Base-by-base conservation (phyloP, 2,113 vertebrate genomes). In the Zapus hudsonius region DNA sequence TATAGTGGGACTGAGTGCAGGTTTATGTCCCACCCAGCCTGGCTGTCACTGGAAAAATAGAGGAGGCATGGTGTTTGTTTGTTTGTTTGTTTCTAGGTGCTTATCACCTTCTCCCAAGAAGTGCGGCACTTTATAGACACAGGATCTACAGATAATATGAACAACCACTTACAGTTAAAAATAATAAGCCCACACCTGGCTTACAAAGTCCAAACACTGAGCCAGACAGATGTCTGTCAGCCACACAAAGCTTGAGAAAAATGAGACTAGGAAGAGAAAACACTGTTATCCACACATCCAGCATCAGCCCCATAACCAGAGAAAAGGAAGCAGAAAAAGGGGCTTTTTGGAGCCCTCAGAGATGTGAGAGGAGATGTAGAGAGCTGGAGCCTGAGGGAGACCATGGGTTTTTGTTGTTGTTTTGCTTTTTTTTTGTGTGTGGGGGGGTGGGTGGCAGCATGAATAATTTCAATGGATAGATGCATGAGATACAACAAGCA, bases 51-150 rank as follows among this genome's bases (percentile, higher is more conserved):
- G n/a, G 59, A 42, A 78, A 91, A 89, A 31, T 31, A 59, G 87
- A 29, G 29, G 2, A 20, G 3, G 13, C 52, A 4, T 82, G 2
- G 52, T 87, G 10, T 91, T 93, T 78, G 16, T 79, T 92, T 74
- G 23, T 87, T 87, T n/a, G n/a, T n/a, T n/a, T n/a, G n/a, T 95
- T 85, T 55, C 19, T 52, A 72, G 38, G 66, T 59, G 57, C 89
- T 82, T 83, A 87, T 82, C 44, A 70, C 31, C 22, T 90, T 90
- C 7, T 80, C 13, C 47, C 44, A 47, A 89, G 20, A 42, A 75
- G 80, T 47, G 84, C 64, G 74, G n/a, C 87, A 47, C 66, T 83
- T 78, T 83, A 55, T 44, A 82, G 59, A 73, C 16, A 91, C 22
- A 31, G 57, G 55, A 75, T 33, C 84, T 86, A 59, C 55, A 73